These are phyloP conservation scores for Cryptomyrus ogoouensis DNA, from an alignment of 2,113 vertebrate genomes.

Conservation along the genomic window DNA sequence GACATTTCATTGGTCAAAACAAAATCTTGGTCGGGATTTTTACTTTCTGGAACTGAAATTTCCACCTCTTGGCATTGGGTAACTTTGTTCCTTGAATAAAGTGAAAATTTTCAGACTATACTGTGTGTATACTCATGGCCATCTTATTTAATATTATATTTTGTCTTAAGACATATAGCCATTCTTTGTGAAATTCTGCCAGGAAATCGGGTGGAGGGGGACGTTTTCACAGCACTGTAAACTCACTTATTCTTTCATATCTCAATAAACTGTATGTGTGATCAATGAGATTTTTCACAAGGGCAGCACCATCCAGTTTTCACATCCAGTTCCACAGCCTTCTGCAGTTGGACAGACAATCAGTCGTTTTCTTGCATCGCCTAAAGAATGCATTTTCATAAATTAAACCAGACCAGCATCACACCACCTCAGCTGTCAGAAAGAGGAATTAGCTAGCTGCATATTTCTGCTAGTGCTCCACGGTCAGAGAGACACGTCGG, in stretches of 20 bases:
- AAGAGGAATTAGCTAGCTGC: slow-evolving; percentile 29
- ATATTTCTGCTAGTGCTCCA: slow-evolving; percentile 43
- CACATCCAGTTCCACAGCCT: slow-evolving; percentile 28
- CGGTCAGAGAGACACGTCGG: not conserved
- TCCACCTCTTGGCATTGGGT: not conserved
- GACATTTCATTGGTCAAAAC: too few species aligned
- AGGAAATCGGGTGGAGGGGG: not conserved
- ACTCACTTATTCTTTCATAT: not conserved
- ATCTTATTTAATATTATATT: not conserved
- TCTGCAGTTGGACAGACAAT: slow-evolving; percentile 50
- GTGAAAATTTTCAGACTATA: not conserved
- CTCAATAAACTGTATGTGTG: slow-evolving; percentile 38
- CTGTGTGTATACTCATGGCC: not conserved
- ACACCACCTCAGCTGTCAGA: slow-evolving; percentile 44
- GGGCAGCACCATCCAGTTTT: slow-evolving; percentile 54
- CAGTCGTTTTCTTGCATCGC: slow-evolving; percentile 48
- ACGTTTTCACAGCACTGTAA: not conserved
- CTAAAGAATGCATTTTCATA: slow-evolving; percentile 63
- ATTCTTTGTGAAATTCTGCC: not conserved
- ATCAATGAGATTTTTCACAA: slow-evolving; percentile 41
- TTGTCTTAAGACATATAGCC: not conserved
- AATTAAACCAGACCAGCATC: slow-evolving; percentile 54
- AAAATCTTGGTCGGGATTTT: too few species aligned
- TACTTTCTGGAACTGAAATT: too few species aligned
- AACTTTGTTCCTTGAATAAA: not conserved